Evolutionary conservation across 2,888 invertebrate species (phyloP).

Genomic region (Xanthorhoe designata): DNA sequence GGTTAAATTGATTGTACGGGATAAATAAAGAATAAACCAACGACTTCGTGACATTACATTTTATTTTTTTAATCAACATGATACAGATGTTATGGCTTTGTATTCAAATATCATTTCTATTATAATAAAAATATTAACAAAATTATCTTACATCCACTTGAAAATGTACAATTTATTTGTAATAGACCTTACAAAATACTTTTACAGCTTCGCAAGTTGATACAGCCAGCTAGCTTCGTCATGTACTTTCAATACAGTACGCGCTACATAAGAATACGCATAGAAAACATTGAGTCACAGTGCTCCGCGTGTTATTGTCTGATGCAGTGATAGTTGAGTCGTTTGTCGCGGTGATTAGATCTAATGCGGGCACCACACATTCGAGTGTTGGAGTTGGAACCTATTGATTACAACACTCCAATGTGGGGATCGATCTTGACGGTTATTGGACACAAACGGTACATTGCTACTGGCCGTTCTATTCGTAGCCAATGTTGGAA

Average conservation of each 20-base stretch:
- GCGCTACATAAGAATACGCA: not conserved
- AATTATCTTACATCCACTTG: constrained; percentile 84
- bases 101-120: constrained; percentile 82
- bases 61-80: constrained; percentile 83
- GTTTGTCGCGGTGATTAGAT: not conserved
- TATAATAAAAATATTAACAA: constrained; percentile 85
- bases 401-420: too few species aligned
- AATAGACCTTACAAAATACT: constrained; percentile 81
- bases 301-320: not conserved
- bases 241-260: constrained; percentile 7
- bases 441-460: too few species aligned
- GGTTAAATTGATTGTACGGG: too few species aligned
- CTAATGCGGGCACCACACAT: too few species aligned
- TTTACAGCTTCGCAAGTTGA: constrained; percentile 66
- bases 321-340: not conserved
- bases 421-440: too few species aligned
- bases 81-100: constrained; percentile 85
- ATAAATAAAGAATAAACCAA: constrained; percentile 27
- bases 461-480: too few species aligned
- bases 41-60: constrained; percentile 70
- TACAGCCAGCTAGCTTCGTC: constrained; percentile 34
- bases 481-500: too few species aligned
- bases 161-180: constrained; percentile 81
- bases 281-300: not conserved
- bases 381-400: too few species aligned